Conservation (phyloP, 2,888 invertebrate genomes). For the Buathra laborator region DNA sequence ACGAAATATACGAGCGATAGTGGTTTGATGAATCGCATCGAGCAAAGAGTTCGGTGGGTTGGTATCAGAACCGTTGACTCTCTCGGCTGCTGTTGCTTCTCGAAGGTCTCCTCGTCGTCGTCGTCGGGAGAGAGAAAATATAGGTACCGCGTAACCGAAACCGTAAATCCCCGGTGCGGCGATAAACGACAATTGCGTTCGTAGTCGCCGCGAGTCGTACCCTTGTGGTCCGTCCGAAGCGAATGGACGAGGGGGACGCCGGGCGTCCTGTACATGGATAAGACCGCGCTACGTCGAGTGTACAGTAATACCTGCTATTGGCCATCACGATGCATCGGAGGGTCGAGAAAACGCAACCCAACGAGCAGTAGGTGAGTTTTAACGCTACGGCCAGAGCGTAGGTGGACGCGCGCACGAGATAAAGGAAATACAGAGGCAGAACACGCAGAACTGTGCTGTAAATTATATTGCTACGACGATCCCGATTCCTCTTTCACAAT, state of each 20-base stretch:
- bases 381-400: slow-evolving; percentile 45
- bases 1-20: slow-evolving; percentile 80
- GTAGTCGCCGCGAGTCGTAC: slow-evolving; percentile 44
- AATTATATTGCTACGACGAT: slow-evolving; percentile 65
- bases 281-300: slow-evolving; percentile 25
- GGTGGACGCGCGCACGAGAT: slow-evolving; percentile 65
- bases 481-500: slow-evolving; percentile 59
- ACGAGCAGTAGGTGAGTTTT: slow-evolving; percentile 44
- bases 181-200: slow-evolving; percentile 84
- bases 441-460: slow-evolving; percentile 56
- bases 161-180: slow-evolving; percentile 82
- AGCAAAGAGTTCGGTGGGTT: slow-evolving; percentile 67
- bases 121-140: slow-evolving; percentile 52
- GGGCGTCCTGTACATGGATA: slow-evolving; percentile 53
- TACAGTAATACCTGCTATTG: slow-evolving; percentile 25
- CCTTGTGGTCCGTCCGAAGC: slow-evolving; percentile 18
- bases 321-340: slow-evolving; percentile 35
- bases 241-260: slow-evolving; percentile 16
- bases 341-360: slow-evolving; percentile 45
- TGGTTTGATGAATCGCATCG: slow-evolving; percentile 79
- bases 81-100: slow-evolving; percentile 30
- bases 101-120: not conserved
- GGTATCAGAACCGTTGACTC: slow-evolving; percentile 63
- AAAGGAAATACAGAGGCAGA: slow-evolving; percentile 66
- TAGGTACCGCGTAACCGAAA: slow-evolving; percentile 73